Evolutionary conservation across 2,113 vertebrate species (phyloP).

Genomic region (Nycticebus coucang): DNA sequence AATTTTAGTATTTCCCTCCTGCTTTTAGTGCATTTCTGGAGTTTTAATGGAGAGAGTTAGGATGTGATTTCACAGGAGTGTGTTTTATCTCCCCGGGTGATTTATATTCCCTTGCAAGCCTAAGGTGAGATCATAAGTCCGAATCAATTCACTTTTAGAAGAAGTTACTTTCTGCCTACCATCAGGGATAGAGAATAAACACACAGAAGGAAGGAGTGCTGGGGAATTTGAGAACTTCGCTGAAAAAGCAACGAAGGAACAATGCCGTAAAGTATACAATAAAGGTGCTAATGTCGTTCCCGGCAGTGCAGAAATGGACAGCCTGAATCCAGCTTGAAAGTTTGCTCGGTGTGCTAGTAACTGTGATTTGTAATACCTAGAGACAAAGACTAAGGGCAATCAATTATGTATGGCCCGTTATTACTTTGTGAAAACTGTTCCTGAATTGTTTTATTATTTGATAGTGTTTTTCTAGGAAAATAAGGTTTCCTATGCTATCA

Average conservation of each 20-base stretch:
- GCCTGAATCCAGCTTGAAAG: not conserved
- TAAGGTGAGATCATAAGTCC: constrained; percentile 46
- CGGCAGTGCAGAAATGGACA: not conserved
- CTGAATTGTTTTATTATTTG: constrained; percentile 65
- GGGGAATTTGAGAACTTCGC: constrained; percentile 15
- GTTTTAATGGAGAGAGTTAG: constrained; percentile 67
- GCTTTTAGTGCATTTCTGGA: constrained; percentile 49
- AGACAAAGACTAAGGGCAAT: constrained; percentile 42
- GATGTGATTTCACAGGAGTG: constrained; percentile 50
- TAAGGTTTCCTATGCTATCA: constrained; percentile 27
- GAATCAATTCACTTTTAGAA: constrained; percentile 62
- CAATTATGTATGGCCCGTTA: constrained; percentile 74
- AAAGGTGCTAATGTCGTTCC: constrained; percentile 12
- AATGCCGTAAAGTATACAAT: not conserved
- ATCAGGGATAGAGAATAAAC: not conserved
- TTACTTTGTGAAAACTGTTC: constrained; percentile 61
- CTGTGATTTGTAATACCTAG: constrained; percentile 55
- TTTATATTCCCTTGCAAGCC: constrained; percentile 38
- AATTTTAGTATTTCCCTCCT: constrained; percentile 59
- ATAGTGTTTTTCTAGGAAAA: constrained; percentile 60
- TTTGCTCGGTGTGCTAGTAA: not conserved
- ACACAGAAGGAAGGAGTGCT: not conserved
- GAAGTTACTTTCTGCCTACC: constrained; percentile 38
- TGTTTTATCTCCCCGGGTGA: constrained; percentile 51
- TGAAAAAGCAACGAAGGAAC: constrained; percentile 35